Base-by-base conservation (phyloP, 2,113 vertebrate species). In the Colius striatus region DNA sequence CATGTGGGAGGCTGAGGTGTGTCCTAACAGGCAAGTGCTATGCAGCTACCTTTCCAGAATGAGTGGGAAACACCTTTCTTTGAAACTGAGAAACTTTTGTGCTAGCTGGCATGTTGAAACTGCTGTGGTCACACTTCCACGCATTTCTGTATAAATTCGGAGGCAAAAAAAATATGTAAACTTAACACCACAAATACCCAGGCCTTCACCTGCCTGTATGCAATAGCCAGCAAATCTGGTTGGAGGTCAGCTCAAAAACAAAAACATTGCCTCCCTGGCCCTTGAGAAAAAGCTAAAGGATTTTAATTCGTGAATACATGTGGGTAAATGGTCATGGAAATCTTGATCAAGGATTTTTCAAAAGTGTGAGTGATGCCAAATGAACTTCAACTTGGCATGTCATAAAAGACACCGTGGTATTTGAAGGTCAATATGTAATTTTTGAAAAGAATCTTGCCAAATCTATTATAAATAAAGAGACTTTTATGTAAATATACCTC, bases 151-250 rank as follows among this genome's bases (percentile, higher is more conserved):
- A 57, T 0, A 0, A 87, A 68, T 3, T 14, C 25, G 27, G 16
- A 53, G 62, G 61, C 26, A 90, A 89, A 90, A 86, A 87, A 68
- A 82, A 68, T n/a, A n/a, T n/a, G 57, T 87, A 75, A 92, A 70
- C 57, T 51, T 73, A 10, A 38, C 53, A 47, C 23, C 45, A 38
- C 32, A 78, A 34, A 36, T 50, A 73, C 16, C 66, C 66, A 57
- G 50, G 27, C 34, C 29, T 92, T 70, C 53, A 47, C 43, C 51
- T 84, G 36, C 41, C 26, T 67, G 3, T 38, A 1, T 45, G 29
- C 0, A 0, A 60, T 22, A 67, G 51, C 47, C 79, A 78, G 51
- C 43, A 78, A 16, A 65, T 72, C 87, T 5, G 2, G 22, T 72
- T 23, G 80, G 53, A 82, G 14, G 13, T 75, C 62, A 65, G 29